A percentile compares a stretch with the other conserved stretches of the same genome.
These are phyloP conservation scores for Epizoanthus illoricatus DNA, from an alignment of 92 coral and sea anemone species.

Conservation along the genomic window DNA sequence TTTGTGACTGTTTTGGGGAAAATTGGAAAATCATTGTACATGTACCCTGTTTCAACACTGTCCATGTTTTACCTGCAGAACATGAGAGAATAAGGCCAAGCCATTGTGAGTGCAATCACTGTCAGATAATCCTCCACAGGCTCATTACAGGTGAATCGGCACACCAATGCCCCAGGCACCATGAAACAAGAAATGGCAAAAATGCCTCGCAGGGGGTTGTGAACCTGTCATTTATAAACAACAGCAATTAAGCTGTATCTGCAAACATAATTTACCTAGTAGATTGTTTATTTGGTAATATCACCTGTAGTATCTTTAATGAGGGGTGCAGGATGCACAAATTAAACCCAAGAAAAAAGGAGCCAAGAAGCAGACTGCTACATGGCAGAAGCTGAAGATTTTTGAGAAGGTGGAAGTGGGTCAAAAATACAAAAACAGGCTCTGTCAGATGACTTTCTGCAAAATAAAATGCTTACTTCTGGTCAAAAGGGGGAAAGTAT, in stretches of 20 bases:
- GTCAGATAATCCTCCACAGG: constrained; percentile 67
- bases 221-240: constrained; percentile 50
- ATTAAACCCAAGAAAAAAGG: not conserved
- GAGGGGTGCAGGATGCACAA: no score
- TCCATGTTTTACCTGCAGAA: constrained; percentile 66
- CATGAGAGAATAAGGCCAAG: constrained; percentile 86
- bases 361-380: no score
- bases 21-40: no score
- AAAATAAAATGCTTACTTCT: not conserved
- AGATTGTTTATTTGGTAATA: no score
- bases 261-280: no score
- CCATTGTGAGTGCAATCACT: constrained; percentile 65
- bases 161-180: constrained; percentile 51
- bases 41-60: no score
- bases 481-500: no score
- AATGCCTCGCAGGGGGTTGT: constrained; percentile 79
- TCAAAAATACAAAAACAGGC: not conserved
- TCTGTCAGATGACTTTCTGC: not conserved
- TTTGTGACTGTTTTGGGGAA: no score
- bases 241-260: not conserved
- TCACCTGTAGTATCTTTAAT: no score
- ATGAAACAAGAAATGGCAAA: constrained; percentile 73
- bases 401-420: no score
- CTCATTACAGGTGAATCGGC: constrained; percentile 61
- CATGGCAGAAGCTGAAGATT: no score